Conservation (phyloP, 2,113 vertebrate genomes). For the Ia io region DNA sequence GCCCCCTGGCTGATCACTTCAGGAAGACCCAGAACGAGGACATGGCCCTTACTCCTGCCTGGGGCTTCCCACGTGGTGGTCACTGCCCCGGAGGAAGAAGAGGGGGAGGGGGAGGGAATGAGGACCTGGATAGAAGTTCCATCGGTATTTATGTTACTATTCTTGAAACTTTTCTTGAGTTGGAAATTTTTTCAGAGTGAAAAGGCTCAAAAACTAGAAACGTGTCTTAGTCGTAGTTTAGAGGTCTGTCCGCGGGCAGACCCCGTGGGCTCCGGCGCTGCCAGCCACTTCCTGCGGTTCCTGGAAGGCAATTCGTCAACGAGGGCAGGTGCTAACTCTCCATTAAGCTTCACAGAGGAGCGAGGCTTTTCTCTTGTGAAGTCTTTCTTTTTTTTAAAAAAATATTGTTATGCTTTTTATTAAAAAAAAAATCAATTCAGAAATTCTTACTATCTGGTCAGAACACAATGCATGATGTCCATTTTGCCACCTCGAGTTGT, state of each 20-base stretch:
- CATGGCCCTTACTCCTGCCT: neutral
- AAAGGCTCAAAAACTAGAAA: neutral
- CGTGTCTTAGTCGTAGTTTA: neutral
- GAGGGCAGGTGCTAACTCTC: neutral
- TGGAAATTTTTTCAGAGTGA: neutral
- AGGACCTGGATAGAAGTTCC: neutral
- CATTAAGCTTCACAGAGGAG: neutral
- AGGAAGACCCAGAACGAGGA: neutral
- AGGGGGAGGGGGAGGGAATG: too few relatives aligned
- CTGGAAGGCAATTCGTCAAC: neutral
- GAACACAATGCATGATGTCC: neutral
- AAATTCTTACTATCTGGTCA: neutral
- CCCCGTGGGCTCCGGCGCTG: neutral
- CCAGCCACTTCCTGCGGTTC: neutral
- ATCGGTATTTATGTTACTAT: neutral
- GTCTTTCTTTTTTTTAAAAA: neutral
- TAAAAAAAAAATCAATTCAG: neutral
- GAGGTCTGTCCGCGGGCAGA: neutral
- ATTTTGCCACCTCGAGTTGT: neutral
- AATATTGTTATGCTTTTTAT: neutral
- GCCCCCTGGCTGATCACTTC: neutral
- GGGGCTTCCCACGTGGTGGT: accelerated
- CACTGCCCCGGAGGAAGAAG: neutral
- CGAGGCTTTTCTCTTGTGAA: neutral
- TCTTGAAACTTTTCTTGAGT: neutral